A percentile compares a stretch with the other conserved stretches of the same genome.
Evolutionary conservation across 2,113 vertebrate species (phyloP).

Genomic region (Picathartes gymnocephalus): DNA sequence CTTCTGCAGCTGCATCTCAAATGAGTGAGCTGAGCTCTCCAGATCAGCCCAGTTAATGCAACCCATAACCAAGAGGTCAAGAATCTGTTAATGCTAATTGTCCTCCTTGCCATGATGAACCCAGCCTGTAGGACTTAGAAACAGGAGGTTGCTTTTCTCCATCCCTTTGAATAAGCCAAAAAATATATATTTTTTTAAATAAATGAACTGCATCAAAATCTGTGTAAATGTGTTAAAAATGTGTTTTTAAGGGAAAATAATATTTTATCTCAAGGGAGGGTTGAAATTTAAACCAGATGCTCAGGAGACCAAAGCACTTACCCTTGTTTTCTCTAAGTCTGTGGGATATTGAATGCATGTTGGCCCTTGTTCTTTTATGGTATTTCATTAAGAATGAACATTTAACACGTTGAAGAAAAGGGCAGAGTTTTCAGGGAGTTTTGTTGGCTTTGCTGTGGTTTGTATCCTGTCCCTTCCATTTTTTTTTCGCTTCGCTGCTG

Average conservation of each 20-base stretch:
- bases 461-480: neutral
- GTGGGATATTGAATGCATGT: neutral
- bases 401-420: neutral
- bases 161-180: neutral
- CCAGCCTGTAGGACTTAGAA: neutral
- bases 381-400: neutral
- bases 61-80: neutral
- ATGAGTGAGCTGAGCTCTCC: neutral
- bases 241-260: neutral
- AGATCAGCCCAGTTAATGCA: neutral
- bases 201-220: neutral
- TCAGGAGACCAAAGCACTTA: neutral
- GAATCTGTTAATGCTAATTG: neutral
- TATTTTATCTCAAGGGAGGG: neutral
- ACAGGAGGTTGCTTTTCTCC: neutral
- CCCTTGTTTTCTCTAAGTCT: neutral
- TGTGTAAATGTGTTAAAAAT: neutral
- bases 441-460: neutral
- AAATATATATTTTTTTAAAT: fast-evolving
- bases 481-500: neutral
- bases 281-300: neutral
- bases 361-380: neutral
- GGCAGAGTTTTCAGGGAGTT: neutral
- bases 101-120: neutral
- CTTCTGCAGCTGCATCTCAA: neutral